Evolutionary conservation across 1,140 invertebrate species (phyloP), one percentile per base, ranked within the genome.

Genomic region (Luehdorfia chinensis): DNA sequence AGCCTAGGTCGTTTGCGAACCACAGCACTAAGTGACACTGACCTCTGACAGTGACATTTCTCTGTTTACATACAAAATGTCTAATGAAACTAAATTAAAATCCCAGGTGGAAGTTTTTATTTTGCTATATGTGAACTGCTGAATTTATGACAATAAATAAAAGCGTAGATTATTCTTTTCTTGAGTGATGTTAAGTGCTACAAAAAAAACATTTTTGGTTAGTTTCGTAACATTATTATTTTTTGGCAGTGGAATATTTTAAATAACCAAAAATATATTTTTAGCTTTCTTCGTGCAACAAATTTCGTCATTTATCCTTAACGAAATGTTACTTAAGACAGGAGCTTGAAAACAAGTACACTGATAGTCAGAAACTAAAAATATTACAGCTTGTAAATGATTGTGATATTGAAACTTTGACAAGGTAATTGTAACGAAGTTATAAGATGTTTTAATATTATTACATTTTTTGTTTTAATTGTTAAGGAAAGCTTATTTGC

Each of bases 361-460:
- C 66, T 6, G 72, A 75, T 8, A 43, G 30, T 8, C 47, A 85
- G 47, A 77, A 74, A 52, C 32, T 68, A 5, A 81, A 75, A 59
- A 75, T 85, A 27, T 59, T 85, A 25, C 51, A 74, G 23, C 55
- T 75, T 61, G 62, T 83, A 15, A 85, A 83, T 55, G 55, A 72
- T 18, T 37, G 55, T 1, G 63, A 75, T 47, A 9, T 14, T 23
- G 47, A 56, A 14, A 47, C 14, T 0, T 55, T 85, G 11, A 66
- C 67, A 9, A 68, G 58, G 81, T 85, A 59, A 8, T 6, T 23
- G 23, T 12, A 21, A 36, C 21, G 11, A 11, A 4, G 4, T 11
- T 1, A 2, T 12, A 31, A 31, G 4, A 13, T 31, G 3, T 11
- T 11, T 11, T 31, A 11, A 5, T 11, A 1, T 31, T 31, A 16